These are phyloP conservation scores for Ptyas mucosa DNA, from an alignment of 2,113 vertebrate genomes.

Conservation along the genomic window DNA sequence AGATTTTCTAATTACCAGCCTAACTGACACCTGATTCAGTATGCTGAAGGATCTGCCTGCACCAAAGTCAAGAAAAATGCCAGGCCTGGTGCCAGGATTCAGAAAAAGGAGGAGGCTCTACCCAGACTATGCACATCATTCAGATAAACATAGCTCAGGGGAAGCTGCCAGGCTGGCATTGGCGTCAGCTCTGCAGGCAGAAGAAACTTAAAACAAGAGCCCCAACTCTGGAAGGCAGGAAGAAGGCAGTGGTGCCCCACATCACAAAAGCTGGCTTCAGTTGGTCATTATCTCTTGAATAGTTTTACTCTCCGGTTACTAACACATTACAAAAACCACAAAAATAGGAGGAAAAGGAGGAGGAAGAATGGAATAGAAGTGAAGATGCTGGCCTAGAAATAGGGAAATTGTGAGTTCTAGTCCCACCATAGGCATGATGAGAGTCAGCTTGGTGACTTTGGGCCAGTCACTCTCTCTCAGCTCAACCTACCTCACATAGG, in stretches of 20 bases:
- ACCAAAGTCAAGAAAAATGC: background rate
- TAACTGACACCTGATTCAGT: background rate
- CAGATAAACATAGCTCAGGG: conserved; percentile 1
- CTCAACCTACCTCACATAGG: background rate
- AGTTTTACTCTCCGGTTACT: background rate
- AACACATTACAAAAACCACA: background rate
- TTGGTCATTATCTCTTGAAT: background rate
- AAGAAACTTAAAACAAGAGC: conserved; percentile 19
- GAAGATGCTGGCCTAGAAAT: background rate
- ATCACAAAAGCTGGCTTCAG: background rate
- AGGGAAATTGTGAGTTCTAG: background rate
- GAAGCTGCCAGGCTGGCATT: conserved; percentile 17
- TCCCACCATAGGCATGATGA: background rate
- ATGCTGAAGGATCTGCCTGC: background rate
- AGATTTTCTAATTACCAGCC: background rate
- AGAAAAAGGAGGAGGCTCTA: background rate
- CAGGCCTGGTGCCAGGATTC: conserved; percentile 15
- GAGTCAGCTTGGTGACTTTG: background rate
- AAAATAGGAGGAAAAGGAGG: background rate
- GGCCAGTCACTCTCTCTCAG: background rate
- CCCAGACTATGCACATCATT: background rate
- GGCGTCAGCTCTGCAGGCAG: conserved; percentile 5
- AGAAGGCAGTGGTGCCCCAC: background rate
- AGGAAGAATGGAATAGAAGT: background rate
- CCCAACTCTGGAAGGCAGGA: background rate